These are phyloP conservation scores for Myotis brandtii DNA, from an alignment of 2,113 vertebrate genomes.

Conservation along the genomic window DNA sequence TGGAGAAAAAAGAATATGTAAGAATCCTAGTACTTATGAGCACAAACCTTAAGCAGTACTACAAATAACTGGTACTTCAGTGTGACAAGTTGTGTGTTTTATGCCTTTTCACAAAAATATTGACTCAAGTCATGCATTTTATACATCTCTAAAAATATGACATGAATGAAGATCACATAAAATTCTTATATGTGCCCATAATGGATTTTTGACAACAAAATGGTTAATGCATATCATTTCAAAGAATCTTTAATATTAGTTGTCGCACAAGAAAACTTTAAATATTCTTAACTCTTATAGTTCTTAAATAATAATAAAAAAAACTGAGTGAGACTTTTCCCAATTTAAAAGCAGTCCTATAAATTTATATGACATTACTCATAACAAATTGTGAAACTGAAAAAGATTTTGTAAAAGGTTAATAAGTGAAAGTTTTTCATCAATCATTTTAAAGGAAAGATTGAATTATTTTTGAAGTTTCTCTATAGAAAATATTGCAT, in stretches of 20 bases:
- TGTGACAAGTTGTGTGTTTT: conserved; percentile 8
- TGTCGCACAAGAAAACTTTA: neutral
- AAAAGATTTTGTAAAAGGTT: neutral
- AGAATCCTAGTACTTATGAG: neutral
- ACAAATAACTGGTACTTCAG: neutral
- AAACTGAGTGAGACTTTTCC: neutral
- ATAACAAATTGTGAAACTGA: neutral
- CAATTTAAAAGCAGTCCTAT: neutral
- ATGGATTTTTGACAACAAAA: neutral
- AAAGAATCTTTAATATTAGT: conserved; percentile 24
- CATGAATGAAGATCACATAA: neutral
- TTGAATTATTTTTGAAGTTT: neutral
- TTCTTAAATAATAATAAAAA: neutral
- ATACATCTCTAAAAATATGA: neutral
- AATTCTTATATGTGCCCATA: neutral
- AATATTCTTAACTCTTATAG: neutral
- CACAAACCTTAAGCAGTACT: neutral
- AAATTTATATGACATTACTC: neutral
- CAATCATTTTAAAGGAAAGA: neutral
- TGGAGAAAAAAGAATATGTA: neutral
- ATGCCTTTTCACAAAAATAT: conserved; percentile 8
- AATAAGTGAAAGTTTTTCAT: neutral
- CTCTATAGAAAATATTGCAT: neutral
- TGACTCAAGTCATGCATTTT: neutral
- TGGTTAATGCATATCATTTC: neutral